Base-by-base conservation (phyloP, 2,797 vertebrate genomes). In the Varecia variegata region DNA sequence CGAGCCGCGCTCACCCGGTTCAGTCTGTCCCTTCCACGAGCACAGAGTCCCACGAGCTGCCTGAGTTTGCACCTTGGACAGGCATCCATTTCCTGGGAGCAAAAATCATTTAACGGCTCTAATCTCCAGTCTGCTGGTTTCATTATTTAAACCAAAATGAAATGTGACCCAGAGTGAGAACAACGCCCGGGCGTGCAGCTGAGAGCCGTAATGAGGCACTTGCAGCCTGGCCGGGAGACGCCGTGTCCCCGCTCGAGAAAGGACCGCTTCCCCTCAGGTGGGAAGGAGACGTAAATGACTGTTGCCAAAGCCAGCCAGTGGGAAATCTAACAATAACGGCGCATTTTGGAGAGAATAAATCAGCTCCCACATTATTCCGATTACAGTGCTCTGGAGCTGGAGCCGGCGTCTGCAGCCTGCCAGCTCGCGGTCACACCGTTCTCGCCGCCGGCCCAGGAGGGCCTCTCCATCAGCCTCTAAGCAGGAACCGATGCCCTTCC, bases 61-160 rank as follows among this genome's bases (percentile, higher is more conserved):
- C 0, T 5, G 30, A 56, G 68, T 40, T 56, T 83, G 1, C 21
- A 2, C 93, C 87, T 93, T 73, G 90, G 96, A 95, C 45, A 32
- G 73, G 82, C 88, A 0, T 94, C 93, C 21, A 17, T 76, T 97
- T 96, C 95, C 89, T 86, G 87, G 93, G 89, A 95, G 43, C 40
- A 56, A 74, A 93, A 93, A 94, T 96, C 95, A 93, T 90, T 93
- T 92, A 97, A 88, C 10, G 0, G 67, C 90, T 87, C 95, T 97
- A 91, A 87, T 96, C 93, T 97, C 91, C 1, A 13, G 92, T 95
- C 93, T 90, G 71, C 86, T 98, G 96, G 90, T 82, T 98, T 95
- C 97, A 97, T 98, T 97, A 95, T 97, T 93, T 47, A 93, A 97
- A 93, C 40, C 89, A 92, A 97, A 88, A 97, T 97, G 97, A 96